Base-by-base conservation (phyloP, 2,797 vertebrate genomes). In the Sciaenops ocellatus region DNA sequence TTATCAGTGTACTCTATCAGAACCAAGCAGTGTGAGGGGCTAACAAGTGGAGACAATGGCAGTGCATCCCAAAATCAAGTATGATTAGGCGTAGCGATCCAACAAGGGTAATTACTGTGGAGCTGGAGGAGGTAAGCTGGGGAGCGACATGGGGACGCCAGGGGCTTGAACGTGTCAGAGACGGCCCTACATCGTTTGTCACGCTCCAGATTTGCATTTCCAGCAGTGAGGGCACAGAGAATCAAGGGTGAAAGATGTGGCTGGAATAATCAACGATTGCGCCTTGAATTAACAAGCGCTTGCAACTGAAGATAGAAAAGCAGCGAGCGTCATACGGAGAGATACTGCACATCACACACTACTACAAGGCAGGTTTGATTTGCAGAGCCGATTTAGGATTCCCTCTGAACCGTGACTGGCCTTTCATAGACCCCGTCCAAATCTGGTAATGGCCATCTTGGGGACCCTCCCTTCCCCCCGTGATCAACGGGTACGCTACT, bases 21-120 rank as follows among this genome's bases (percentile, higher is more conserved):
- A 84, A 88, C 82, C 61, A 11, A 82, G 90, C 85, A 68, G 82
- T 90, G 86, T 77, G 79, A 90, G 89, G 84, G 92, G 86, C 92
- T 94, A 94, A 93, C 90, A 90, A 95, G 91, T 90, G 89, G 87
- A 94, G 94, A 94, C 94, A 94, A 94, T 89, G 89, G 87, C 87
- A 80, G 85, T 57, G 90, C 94, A 93, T 94, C 92, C 92, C 88
- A 87, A 94, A 94, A 95, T 95, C 94, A 93, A 94, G 92, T 88
- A 91, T 91, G 93, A 95, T 95, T 94, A 95, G 92, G 92, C 88
- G 84, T 90, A 93, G 92, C 92, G 79, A 93, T 92, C 88, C 91
- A 91, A 93, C 90, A 89, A 91, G 91, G 92, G 92, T 94, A 95
- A 96, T 95, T 95, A 95, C 86, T 84, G 66, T 38, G 75, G 85